Evolutionary conservation across 1,140 invertebrate species (phyloP).

Genomic region (Micrasema longulum): DNA sequence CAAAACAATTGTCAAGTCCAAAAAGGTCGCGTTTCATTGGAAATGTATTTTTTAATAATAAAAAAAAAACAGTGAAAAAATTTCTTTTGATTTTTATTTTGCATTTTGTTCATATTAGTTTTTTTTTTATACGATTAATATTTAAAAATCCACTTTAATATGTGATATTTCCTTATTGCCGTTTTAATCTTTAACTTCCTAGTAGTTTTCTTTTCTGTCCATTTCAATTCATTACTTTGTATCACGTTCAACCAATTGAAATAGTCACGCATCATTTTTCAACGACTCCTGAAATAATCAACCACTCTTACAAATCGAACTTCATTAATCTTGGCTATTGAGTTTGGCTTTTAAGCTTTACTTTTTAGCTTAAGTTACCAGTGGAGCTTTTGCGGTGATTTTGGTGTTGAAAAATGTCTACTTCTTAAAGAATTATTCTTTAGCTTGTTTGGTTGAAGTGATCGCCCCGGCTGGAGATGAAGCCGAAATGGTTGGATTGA

Average conservation of each 20-base stretch:
- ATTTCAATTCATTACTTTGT: background rate
- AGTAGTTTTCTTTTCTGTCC: background rate
- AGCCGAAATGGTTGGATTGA: conserved; percentile 36
- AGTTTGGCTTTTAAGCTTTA: background rate
- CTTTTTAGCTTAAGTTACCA: conserved; percentile 8
- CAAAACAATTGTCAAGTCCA: too few relatives aligned
- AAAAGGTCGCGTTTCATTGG: too few relatives aligned
- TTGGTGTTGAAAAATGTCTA: conserved; percentile 32
- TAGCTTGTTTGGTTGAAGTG: conserved; percentile 4
- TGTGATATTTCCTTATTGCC: too few relatives aligned
- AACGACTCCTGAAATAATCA: conserved; percentile 25
- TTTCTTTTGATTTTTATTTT: too few relatives aligned
- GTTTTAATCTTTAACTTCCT: background rate
- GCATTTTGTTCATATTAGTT: too few relatives aligned
- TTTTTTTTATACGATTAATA: too few relatives aligned
- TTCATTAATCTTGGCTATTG: conserved; percentile 30
- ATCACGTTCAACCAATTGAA: conserved; percentile 17
- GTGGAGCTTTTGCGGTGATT: background rate
- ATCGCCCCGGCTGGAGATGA: conserved; percentile 36
- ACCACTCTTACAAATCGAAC: conserved; percentile 19
- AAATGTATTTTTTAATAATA: too few relatives aligned
- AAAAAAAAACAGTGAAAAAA: too few relatives aligned
- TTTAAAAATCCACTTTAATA: too few relatives aligned
- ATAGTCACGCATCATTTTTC: conserved; percentile 13
- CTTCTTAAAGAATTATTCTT: conserved; percentile 11